Conservation (phyloP, 2,888 invertebrate genomes). For the Cryptops parisi region DNA sequence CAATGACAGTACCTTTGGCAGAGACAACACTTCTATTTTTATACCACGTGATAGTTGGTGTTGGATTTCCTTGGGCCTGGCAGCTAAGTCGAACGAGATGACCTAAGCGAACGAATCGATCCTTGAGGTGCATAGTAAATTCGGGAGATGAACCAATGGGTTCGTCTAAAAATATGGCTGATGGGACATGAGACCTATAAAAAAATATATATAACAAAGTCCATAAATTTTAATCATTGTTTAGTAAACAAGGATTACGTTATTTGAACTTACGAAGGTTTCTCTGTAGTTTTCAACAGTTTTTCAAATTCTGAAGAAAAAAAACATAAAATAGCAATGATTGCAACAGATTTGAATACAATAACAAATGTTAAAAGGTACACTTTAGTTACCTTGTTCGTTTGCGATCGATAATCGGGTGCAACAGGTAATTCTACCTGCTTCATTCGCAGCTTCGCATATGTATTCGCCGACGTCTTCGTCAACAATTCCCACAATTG, state of each 20-base stretch:
- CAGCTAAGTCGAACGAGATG: slow-evolving; percentile 46
- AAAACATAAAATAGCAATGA: not conserved
- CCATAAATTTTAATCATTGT: not conserved
- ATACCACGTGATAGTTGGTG: not conserved
- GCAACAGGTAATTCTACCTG: slow-evolving; percentile 68
- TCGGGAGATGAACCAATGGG: slow-evolving; percentile 41
- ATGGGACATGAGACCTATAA: not conserved
- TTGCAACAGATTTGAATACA: too few species aligned
- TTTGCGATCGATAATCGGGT: slow-evolving; percentile 31
- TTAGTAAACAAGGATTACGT: not conserved
- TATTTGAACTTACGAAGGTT: not conserved
- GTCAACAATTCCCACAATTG: slow-evolving; percentile 44
- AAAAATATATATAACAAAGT: not conserved
- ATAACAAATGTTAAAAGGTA: too few species aligned
- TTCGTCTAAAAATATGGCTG: slow-evolving; percentile 4
- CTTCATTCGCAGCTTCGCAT: slow-evolving; percentile 66
- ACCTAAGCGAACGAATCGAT: slow-evolving; percentile 64
- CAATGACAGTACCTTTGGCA: not conserved
- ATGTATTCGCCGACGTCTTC: slow-evolving; percentile 66
- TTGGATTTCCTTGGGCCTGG: not conserved
- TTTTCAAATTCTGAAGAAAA: not conserved
- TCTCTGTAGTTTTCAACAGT: not conserved
- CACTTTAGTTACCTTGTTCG: slow-evolving; percentile 33
- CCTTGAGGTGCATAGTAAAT: slow-evolving; percentile 69
- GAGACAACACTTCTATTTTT: not conserved